Conservation (phyloP, 2,888 invertebrate species). For the Hirudinaria manillensis region DNA sequence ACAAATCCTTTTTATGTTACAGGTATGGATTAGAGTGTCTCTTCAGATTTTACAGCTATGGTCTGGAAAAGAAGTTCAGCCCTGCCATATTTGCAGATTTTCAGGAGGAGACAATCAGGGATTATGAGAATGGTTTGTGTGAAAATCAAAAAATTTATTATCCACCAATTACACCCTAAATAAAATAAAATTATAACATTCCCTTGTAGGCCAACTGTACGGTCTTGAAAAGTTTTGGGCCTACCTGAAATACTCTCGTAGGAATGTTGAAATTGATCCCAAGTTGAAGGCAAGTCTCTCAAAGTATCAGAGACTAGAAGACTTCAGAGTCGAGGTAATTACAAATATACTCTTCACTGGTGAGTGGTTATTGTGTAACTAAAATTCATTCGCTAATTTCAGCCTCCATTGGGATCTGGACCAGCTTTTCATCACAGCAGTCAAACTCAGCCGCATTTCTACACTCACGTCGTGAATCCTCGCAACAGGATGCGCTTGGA, state of each 20-base stretch:
- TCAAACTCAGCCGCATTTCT: conserved; percentile 28
- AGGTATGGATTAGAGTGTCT: conserved; percentile 64
- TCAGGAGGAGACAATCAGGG: conserved; percentile 81
- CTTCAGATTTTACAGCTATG: conserved; percentile 96
- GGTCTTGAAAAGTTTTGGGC: conserved; percentile 99
- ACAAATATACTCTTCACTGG: neutral
- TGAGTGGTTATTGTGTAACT: neutral
- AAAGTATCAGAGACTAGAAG: conserved; percentile 56
- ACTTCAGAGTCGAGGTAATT: conserved; percentile 50
- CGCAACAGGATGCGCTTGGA: conserved; percentile 13
- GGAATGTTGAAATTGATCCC: conserved; percentile 51
- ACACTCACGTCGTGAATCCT: conserved; percentile 5
- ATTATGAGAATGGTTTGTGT: conserved; percentile 73
- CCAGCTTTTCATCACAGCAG: conserved; percentile 31
- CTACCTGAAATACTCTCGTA: conserved; percentile 79
- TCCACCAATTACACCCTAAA: too few relatives aligned
- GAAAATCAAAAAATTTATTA: neutral
- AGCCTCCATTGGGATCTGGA: conserved; percentile 26
- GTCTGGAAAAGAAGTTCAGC: conserved; percentile 88
- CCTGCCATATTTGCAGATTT: conserved; percentile 92
- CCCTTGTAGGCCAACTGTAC: conserved; percentile 76
- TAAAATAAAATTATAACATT: neutral
- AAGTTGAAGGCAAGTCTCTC: conserved; percentile 53
- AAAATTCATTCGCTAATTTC: neutral
- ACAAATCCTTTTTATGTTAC: conserved; percentile 36